Evolutionary conservation across 2,113 vertebrate species (phyloP), one percentile per base, ranked within the genome.

Genomic region (Oncorhynchus clarkii): DNA sequence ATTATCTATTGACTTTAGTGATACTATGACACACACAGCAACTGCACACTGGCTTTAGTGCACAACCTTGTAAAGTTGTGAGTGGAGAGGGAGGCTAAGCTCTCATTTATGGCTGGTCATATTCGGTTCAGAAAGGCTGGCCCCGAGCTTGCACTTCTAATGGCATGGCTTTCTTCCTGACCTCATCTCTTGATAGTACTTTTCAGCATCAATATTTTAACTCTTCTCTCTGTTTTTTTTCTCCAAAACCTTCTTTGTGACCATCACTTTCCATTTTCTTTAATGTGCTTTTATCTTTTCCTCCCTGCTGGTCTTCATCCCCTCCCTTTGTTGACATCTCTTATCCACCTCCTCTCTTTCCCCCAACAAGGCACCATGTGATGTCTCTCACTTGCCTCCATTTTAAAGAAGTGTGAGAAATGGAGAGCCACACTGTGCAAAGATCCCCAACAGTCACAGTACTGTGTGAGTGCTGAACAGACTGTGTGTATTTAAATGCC

Each of bases 331-430:
- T 11, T 45, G 39, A 2, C 39, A 11, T 45, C 9, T 45, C 39
- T 45, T 45, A 45, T 45, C 39, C 39, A 45, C 39, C 2, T 45
- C 39, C 39, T 39, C 39, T 39, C 39, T 39, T 39, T 39, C 39
- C 39, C 39, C 39, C 39, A 39, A 9, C 39, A 13, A 16, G 12
- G 12, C 51, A 57, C 20, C 54, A 57, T 57, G 14, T 57, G 80
- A 57, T 73, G 51, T 20, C 20, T 60, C 76, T 64, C 26, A 73
- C 80, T 79, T 81, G 80, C 86, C 82, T 80, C 81, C 77, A 71
- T 54, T 80, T 84, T 84, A 76, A 86, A 66, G 77, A 79, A 79
- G 78, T 80, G 78, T 75, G 62, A 45, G 39, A 85, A 84, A 85
- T 67, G 73, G 76, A 89, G 81, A 76, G 51, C 49, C 12, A 6